phyloP scores from a whole-genome alignment of 2,113 vertebrate genomes.

The Bubo bubo region DNA sequence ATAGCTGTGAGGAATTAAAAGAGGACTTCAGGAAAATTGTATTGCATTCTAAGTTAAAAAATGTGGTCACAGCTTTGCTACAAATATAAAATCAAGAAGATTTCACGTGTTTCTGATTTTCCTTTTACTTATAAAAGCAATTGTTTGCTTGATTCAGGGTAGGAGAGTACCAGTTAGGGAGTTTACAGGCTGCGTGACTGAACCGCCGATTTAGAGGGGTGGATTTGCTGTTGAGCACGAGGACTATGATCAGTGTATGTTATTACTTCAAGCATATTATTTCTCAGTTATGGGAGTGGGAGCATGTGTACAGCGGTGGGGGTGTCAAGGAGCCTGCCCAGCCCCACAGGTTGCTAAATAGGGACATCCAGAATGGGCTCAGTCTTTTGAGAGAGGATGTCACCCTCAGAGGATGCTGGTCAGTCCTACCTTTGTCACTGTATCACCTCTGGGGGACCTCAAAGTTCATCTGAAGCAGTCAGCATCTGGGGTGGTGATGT shows the following conservation, averaged over 20 bases:
- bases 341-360: not conserved
- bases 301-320: not conserved
- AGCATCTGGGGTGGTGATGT: not conserved
- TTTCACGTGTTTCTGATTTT: not conserved
- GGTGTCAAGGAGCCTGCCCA: not conserved
- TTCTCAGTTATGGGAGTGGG: not conserved
- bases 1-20: conserved; percentile 6
- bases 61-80: not conserved
- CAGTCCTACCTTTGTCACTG: not conserved
- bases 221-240: not conserved
- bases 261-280: not conserved
- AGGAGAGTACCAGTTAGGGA: not conserved
- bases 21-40: not conserved
- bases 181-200: not conserved
- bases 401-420: not conserved
- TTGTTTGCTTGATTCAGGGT: not conserved
- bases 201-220: not conserved
- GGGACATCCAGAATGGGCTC: not conserved
- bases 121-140: not conserved
- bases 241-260: not conserved
- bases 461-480: not conserved
- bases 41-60: not conserved
- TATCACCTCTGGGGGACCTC: not conserved
- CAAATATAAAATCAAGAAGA: not conserved
- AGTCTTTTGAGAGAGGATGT: not conserved